phyloP scores from a whole-genome alignment of 2,888 invertebrate species.

The Nasonovia ribisnigri region DNA sequence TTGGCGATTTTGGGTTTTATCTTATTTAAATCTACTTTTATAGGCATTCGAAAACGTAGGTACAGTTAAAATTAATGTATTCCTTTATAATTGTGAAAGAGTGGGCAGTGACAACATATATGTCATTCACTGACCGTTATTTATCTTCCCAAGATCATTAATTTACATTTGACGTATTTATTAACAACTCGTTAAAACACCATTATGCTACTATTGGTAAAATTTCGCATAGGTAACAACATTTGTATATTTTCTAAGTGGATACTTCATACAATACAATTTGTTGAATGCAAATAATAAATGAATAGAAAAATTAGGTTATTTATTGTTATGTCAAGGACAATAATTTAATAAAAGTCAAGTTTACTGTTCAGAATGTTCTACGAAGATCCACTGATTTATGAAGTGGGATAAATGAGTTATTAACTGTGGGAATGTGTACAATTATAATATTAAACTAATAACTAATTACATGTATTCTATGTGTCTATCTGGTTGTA shows the following conservation, averaged over 20 bases:
- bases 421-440: neutral
- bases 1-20: neutral
- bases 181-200: conserved; percentile 23
- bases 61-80: neutral
- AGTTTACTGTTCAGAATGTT: neutral
- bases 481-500: neutral
- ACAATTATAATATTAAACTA: neutral
- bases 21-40: neutral
- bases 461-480: neutral
- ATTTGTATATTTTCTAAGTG: neutral
- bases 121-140: conserved; percentile 14
- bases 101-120: neutral
- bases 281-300: neutral
- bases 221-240: conserved; percentile 1
- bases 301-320: neutral
- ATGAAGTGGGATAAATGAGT: neutral
- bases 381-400: neutral
- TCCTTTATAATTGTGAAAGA: neutral
- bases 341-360: neutral
- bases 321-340: conserved; percentile 35
- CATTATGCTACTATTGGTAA: conserved; percentile 3
- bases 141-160: neutral
- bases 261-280: neutral
- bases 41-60: neutral
- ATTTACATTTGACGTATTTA: conserved; percentile 17